Base-by-base conservation (phyloP, 2,113 vertebrate species). In the Phycodurus eques region DNA sequence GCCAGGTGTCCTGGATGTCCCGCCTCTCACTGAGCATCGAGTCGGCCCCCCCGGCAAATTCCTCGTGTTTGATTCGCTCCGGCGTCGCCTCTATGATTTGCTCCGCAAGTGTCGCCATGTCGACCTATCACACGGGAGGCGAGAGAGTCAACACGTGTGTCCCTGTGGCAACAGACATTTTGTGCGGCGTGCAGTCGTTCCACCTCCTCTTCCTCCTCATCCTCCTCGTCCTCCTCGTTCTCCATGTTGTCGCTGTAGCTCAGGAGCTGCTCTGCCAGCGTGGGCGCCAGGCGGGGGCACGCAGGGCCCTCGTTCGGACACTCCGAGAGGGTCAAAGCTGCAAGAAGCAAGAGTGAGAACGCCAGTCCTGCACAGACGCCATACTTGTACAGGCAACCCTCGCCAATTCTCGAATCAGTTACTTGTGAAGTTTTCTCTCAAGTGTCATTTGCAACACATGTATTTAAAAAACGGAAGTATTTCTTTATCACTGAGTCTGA, bases 21-120 rank as follows among this genome's bases (percentile, higher is more conserved):
- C 91, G 78, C 60, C 93, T 92, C 81, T 96, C 95, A 83, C 92
- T 75, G 19, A 93, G 87, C 0, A 92, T 90, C 0, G 92, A 87
- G 81, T 95, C 95, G 2, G 86, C 85, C 27, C 84, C 92, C 46
- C 72, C 64, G 17, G 92, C 74, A 57, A 95, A 96, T 68, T 94
- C 94, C 63, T 97, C 95, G 79, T 88, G 93, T 83, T 97, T 97
- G 85, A 96, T 97, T 73, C 94, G 91, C 42, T 96, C 96, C 0
- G 96, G 96, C 0, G 96, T 96, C n/a, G 95, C 96, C 80, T 97
- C 94, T 0, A 97, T 94, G 85, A 97, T 96, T 78, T 97, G 95
- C 84, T 95, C 94, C 5, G 96, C 95, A 74, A 97, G 90, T 0
- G 94, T 93, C 20, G 95, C 92, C 94, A 97, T 94, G 88, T 97